phyloP scores from a whole-genome alignment of 1,140 invertebrate species.

The Luehdorfia chinensis region DNA sequence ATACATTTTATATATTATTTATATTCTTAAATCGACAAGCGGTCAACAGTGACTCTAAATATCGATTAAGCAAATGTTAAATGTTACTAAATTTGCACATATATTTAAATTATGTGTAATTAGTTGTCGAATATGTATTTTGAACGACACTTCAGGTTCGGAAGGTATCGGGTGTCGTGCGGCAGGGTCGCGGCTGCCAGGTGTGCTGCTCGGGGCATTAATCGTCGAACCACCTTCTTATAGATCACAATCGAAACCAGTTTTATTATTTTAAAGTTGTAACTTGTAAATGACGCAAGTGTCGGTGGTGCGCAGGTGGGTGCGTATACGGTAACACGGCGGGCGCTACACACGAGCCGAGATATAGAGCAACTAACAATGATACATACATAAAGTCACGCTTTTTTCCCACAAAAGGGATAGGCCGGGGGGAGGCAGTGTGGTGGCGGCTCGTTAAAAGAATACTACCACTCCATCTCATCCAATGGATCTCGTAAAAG shows the following conservation, averaged over 20 bases:
- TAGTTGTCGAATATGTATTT: conserved; percentile 31
- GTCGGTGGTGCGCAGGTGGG: conserved; percentile 46
- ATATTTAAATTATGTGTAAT: conserved; percentile 35
- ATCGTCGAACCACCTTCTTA: conserved; percentile 64
- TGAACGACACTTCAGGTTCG: conserved; percentile 34
- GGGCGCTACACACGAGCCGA: conserved; percentile 40
- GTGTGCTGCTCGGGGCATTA: conserved; percentile 61
- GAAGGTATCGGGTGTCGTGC: conserved; percentile 59
- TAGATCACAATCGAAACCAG: conserved; percentile 74
- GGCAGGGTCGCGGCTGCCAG: conserved; percentile 55
- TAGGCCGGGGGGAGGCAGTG: no score
- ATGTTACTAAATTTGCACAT: conserved; percentile 33
- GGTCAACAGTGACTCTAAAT: neutral
- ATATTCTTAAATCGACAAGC: neutral
- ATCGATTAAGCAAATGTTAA: conserved; percentile 9
- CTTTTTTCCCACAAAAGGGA: no score
- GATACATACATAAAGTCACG: no score
- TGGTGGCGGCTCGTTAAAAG: no score
- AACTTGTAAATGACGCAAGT: conserved; percentile 75
- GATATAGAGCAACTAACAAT: no score
- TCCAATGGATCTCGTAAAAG: no score
- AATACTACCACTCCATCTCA: no score
- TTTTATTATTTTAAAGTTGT: conserved; percentile 76
- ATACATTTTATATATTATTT: no score
- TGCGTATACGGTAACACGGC: conserved; percentile 47